phyloP scores from a whole-genome alignment of 2,888 invertebrate genomes.

The Odontothrips loti region DNA sequence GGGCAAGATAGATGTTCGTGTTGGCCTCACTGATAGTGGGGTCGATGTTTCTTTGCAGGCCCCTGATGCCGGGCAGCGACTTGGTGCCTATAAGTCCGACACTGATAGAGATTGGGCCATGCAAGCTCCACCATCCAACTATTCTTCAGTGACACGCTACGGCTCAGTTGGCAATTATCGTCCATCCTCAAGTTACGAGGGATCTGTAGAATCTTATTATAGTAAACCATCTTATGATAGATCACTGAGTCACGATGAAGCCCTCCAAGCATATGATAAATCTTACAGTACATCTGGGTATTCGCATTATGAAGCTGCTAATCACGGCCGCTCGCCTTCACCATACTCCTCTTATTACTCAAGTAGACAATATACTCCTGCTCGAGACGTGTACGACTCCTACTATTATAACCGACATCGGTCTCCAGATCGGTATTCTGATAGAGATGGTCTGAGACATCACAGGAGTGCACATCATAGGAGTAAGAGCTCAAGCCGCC shows the following conservation, averaged over 20 bases:
- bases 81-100: background rate
- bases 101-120: constrained; percentile 17
- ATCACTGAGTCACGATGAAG: background rate
- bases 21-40: constrained; percentile 27
- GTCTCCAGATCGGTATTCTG: background rate
- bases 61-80: constrained; percentile 8
- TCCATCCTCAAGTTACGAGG: background rate
- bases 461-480: constrained; percentile 7
- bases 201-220: constrained; percentile 2
- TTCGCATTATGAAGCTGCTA: background rate
- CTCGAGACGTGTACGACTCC: background rate
- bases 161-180: constrained; percentile 17
- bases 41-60: constrained; percentile 26
- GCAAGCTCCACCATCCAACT: constrained; percentile 19
- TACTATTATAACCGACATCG: constrained; percentile 1
- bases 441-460: background rate
- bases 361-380: constrained; percentile 13
- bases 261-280: background rate
- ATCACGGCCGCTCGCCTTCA: background rate
- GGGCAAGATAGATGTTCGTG: background rate
- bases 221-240: constrained; percentile 5
- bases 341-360: constrained; percentile 10
- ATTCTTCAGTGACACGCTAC: background rate
- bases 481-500: constrained; percentile 19
- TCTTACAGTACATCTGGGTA: background rate